Evolutionary conservation across 2,797 vertebrate genomes (phyloP), one percentile per base, ranked within the genome.

Genomic region (Gambusia yucatana): DNA sequence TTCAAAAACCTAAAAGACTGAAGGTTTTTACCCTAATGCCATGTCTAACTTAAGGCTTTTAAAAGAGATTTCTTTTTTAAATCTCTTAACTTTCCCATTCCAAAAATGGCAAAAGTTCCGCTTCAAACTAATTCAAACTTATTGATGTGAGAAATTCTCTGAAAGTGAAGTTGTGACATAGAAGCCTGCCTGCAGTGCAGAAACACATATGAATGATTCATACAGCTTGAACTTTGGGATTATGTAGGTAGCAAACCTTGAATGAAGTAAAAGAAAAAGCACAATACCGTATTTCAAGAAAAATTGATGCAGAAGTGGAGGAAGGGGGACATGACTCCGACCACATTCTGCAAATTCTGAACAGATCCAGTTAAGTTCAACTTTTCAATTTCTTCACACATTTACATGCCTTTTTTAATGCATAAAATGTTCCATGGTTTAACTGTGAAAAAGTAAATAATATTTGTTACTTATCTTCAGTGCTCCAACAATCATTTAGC

Each of bases 141-240:
- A 67, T 30, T 80, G 47, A 72, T 44, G 73, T 28, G 8, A 86
- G 59, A 75, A 77, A 77, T 77, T 76, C 77, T 36, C 39, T n/a
- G 48, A 76, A 72, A 77, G 36, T 75, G 75, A 25, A 67, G 77
- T 65, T 57, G 75, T 70, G 76, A 80, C 77, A 67, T 75, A 77
- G 57, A 78, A 76, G 79, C 77, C 25, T 43, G 79, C 78, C 69
- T 72, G 72, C 52, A 78, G 84, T 80, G 80, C 87, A 82, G 80
- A 85, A 89, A 89, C 90, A 90, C 83, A 90, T 84, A 86, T 93
- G 77, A 93, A 92, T 92, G 84, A 94, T 95, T 94, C 84, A 94
- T 88, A 73, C 43, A 20, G 63, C 73, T 50, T 84, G 76, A 87
- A 76, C 73, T 50, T 63, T 43, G 63, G 50, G 61, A 85, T 57